Percentiles rank a stretch among this genome's conserved stretches.
Conservation (phyloP, 2,797 vertebrate genomes). For the Peromyscus eremicus region DNA sequence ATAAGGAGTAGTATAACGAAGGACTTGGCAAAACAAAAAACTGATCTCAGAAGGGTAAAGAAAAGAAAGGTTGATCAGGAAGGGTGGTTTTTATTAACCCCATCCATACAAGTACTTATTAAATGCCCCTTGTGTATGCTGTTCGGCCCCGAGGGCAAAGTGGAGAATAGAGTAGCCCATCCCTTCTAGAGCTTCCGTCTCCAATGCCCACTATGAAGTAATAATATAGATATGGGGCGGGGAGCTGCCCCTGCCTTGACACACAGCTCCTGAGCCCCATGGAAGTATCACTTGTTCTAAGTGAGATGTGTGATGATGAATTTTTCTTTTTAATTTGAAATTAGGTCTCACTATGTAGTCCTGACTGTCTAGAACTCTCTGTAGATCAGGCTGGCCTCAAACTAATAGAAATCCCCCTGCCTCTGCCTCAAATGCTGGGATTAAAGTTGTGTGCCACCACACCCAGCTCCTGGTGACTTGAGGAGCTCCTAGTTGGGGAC, state of each 20-base stretch:
- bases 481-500: background rate
- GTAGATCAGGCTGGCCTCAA: background rate
- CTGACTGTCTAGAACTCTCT: background rate
- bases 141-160: background rate
- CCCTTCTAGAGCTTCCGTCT: background rate
- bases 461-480: background rate
- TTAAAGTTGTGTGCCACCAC: background rate
- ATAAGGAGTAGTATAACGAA: background rate
- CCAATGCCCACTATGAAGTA: background rate
- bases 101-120: background rate
- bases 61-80: background rate
- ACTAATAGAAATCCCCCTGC: background rate
- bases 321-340: background rate
- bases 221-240: background rate
- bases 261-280: background rate
- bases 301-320: background rate
- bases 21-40: background rate
- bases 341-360: background rate
- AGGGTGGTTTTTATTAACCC: background rate
- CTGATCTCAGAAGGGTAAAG: background rate
- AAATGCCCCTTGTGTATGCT: background rate
- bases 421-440: background rate
- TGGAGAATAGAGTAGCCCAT: background rate
- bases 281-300: background rate
- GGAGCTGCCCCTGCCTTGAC: background rate